phyloP scores from a whole-genome alignment of 2,888 invertebrate genomes.

The Mylabris sibirica region DNA sequence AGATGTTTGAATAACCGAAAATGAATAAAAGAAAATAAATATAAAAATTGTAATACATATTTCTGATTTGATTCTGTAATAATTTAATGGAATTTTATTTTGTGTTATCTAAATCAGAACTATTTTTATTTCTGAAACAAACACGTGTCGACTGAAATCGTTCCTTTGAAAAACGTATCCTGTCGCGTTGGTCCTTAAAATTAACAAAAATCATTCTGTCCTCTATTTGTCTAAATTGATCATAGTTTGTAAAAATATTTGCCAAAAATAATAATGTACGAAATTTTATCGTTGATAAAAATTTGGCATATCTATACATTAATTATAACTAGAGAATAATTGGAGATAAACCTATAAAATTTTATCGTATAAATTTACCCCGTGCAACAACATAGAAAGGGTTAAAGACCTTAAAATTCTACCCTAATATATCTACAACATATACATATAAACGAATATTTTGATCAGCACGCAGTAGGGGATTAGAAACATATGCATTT shows the following conservation, averaged over 20 bases:
- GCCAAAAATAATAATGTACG: not conserved
- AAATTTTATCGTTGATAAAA: not conserved
- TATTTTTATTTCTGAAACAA: constrained; percentile 6
- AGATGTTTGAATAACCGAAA: not conserved
- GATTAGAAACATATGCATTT: constrained; percentile 16
- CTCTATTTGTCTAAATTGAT: not conserved
- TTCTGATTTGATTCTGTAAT: not conserved
- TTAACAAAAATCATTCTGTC: not conserved
- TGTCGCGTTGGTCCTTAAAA: constrained; percentile 21
- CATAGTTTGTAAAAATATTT: not conserved
- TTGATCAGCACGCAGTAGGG: constrained; percentile 24
- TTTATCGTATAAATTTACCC: not conserved
- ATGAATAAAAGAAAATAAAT: not conserved
- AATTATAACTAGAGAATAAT: not conserved
- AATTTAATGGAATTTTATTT: constrained; percentile 6
- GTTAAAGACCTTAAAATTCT: constrained; percentile 28
- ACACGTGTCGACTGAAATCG: constrained; percentile 8
- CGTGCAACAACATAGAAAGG: constrained; percentile 11
- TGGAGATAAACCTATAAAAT: not conserved
- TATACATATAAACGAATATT: not conserved
- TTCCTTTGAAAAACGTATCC: not conserved
- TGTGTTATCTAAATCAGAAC: constrained; percentile 15
- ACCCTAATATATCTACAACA: constrained; percentile 20
- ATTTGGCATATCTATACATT: not conserved
- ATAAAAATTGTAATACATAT: not conserved